Base-by-base conservation (phyloP, 1,140 invertebrate genomes). In the Muscidifurax raptorellus region DNA sequence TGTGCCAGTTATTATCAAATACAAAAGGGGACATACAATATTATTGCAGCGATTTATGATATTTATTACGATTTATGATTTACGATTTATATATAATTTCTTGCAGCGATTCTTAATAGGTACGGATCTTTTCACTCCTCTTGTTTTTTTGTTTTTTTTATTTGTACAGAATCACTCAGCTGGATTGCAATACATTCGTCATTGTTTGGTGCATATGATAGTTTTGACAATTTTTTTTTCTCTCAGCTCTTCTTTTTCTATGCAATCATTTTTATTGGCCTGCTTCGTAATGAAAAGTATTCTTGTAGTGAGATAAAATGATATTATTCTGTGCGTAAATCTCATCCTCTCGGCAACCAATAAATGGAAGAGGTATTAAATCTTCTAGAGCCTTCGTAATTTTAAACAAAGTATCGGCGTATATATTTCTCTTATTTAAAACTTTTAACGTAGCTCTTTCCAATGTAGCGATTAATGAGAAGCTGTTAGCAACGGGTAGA, bases 261-360 rank as follows among this genome's bases (percentile, higher is more conserved):
- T 47, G 44, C 44, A 12, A 47, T 47, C 44, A 47, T 47, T 47
- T 12, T 15, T 47, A 28, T 81, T 81, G 1, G 15, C 36, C 13
- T 72, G 80, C 71, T 72, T 81, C 10, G 40, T 30, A 18, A 72
- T 18, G 10, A 81, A 81, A 52, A 71, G 47, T 67, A 74, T 81
- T 47, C 66, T 25, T 5, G 67, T 72, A 13, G 80, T 44, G 10
- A 75, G 22, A 13, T 40, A 75, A 44, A 75, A 75, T 32, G 72
- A 22, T n/a, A 44, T 13, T 2, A 75, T 44, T 59, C 18, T 18
- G 52, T 59, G 52, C 5, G 52, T 22, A 2, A 59, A 59, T 22
- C 5, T 18, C 5, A 59, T 74, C 40, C 27, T 59, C 13, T 22
- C 59, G 13, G 22, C 36, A 72, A 6, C 66, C 32, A 59, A 74